phyloP scores from a whole-genome alignment of 2,113 vertebrate genomes.

The Malurus elegans region DNA sequence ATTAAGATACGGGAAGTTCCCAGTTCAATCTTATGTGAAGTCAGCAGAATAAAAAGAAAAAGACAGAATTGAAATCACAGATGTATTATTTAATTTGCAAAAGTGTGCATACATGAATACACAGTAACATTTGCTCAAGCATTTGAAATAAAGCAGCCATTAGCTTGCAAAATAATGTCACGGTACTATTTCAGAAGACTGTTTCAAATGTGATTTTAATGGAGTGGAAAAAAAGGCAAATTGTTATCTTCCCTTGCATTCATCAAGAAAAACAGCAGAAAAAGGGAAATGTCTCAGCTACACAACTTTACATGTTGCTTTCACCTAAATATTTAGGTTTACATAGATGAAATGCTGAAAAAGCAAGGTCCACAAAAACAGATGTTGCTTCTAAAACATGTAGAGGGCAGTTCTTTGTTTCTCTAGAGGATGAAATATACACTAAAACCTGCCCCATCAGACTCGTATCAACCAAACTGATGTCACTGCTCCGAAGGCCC shows the following conservation, averaged over 20 bases:
- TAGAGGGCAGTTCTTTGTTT: background rate
- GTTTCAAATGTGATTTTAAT: conserved; percentile 37
- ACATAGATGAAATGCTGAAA: background rate
- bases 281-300: background rate
- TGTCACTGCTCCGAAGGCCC: background rate
- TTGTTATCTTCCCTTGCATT: background rate
- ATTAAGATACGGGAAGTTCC: background rate
- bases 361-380: conserved; percentile 7
- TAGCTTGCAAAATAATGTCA: background rate
- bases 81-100: background rate
- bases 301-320: background rate
- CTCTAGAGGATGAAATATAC: background rate
- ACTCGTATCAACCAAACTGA: background rate
- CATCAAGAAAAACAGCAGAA: background rate
- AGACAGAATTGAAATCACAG: background rate
- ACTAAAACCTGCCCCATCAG: background rate
- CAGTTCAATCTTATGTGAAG: background rate
- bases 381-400: background rate
- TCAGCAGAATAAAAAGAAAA: background rate
- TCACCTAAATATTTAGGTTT: conserved; percentile 26
- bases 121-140: background rate
- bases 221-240: conserved; percentile 27
- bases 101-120: background rate
- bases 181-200: conserved; percentile 8
- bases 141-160: conserved; percentile 18